Percentiles rank a stretch among this genome's conserved stretches.
Evolutionary conservation across 2,888 invertebrate species (phyloP).

Genomic region (Barypeithes pellucidus): DNA sequence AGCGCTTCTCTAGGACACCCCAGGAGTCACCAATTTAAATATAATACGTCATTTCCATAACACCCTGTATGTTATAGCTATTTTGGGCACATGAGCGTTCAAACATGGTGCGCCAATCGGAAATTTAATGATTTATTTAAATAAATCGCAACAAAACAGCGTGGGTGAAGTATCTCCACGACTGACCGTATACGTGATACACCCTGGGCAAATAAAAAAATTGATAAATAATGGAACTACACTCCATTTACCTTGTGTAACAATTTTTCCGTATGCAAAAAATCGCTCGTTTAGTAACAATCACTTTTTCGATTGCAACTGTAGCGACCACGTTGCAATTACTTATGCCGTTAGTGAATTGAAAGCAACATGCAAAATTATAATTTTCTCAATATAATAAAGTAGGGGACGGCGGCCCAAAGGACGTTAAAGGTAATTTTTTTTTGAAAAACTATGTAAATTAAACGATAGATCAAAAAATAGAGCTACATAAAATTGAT

Average conservation of each 20-base stretch:
- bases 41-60: too few relatives aligned
- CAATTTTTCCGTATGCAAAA: slow-evolving; percentile 32
- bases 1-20: too few relatives aligned
- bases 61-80: too few relatives aligned
- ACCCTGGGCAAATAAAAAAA: slow-evolving; percentile 26
- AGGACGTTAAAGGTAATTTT: too few relatives aligned
- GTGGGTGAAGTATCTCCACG: slow-evolving; percentile 32
- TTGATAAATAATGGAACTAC: slow-evolving; percentile 28
- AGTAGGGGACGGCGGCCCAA: too few relatives aligned
- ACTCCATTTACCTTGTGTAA: slow-evolving; percentile 43
- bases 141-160: slow-evolving; percentile 24
- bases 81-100: too few relatives aligned
- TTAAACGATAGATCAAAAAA: too few relatives aligned
- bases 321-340: slow-evolving; percentile 40
- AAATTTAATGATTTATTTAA: slow-evolving; percentile 21
- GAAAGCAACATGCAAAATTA: slow-evolving; percentile 27
- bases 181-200: slow-evolving; percentile 21
- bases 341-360: slow-evolving; percentile 33
- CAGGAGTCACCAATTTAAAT: too few relatives aligned
- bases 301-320: slow-evolving; percentile 44
- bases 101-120: slow-evolving; percentile 9
- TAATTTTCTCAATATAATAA: neutral
- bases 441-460: too few relatives aligned
- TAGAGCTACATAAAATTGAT: too few relatives aligned
- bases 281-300: slow-evolving; percentile 32